Evolutionary conservation across 2,888 invertebrate genomes (phyloP).

Genomic region (Cremastobaeus sp.): DNA sequence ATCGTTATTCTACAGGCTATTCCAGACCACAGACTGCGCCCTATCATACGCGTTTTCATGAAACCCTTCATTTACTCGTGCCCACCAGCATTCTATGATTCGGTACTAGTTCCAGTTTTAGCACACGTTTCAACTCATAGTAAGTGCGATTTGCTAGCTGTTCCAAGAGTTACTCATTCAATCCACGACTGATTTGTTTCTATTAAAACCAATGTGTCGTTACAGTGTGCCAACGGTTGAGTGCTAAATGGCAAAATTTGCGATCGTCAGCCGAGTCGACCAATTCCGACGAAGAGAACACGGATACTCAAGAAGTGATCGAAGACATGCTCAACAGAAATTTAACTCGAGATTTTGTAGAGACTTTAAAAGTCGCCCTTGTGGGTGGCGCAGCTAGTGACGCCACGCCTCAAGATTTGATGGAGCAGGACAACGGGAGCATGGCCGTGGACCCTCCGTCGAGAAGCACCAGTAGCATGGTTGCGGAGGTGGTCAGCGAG

Average conservation of each 20-base stretch:
- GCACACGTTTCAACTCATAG: constrained; percentile 88
- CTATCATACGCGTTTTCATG: constrained; percentile 89
- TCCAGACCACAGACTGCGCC: constrained; percentile 91
- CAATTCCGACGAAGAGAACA: constrained; percentile 85
- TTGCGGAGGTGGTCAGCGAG: constrained; percentile 89
- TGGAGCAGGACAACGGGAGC: constrained; percentile 84
- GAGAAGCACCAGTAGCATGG: constrained; percentile 74
- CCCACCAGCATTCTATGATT: constrained; percentile 88
- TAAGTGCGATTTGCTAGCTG: too few species aligned
- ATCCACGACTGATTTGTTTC: too few species aligned
- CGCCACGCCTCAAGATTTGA: constrained; percentile 80
- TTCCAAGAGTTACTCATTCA: too few species aligned
- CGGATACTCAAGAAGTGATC: constrained; percentile 89
- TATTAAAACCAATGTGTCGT: too few species aligned
- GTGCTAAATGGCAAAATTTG: constrained; percentile 89
- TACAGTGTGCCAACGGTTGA: constrained; percentile 82
- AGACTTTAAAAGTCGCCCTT: constrained; percentile 87
- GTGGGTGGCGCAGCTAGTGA: constrained; percentile 84
- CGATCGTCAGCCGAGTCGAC: constrained; percentile 87
- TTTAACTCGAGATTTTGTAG: constrained; percentile 92
- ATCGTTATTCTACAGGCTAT: constrained; percentile 80
- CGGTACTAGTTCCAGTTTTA: constrained; percentile 88
- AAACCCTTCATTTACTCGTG: constrained; percentile 92
- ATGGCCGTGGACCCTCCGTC: constrained; percentile 84
- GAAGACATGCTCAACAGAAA: constrained; percentile 92